Evolutionary conservation across 2,113 vertebrate species (phyloP), one percentile per base, ranked within the genome.

Genomic region (Pelvicachromis taeniatus): DNA sequence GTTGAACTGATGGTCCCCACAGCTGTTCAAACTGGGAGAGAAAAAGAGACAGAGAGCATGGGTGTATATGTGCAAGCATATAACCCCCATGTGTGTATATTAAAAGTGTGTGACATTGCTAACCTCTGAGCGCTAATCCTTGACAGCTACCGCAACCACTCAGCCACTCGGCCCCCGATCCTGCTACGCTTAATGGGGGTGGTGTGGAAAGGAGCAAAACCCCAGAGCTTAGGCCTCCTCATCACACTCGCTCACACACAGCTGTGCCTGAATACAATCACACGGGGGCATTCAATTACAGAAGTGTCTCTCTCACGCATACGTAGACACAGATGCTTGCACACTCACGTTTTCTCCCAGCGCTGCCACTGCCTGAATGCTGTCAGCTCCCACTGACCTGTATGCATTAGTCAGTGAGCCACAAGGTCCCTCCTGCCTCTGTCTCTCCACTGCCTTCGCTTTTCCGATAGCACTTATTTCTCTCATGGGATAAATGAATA

Each of bases 311-410:
- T 83, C 70, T 85, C 40, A 84, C 81, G 68, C 83, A 84, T 85
- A 84, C 77, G 55, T 73, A 89, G 73, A 77, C 65, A 80, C 81
- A 85, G 52, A 90, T 55, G 26, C 63, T 70, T 29, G n/a, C 35
- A 87, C 75, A 23, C 81, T 83, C 58, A 45, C 56, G 4, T 80
- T 85, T 70, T 29, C 83, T 84, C 29, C 58, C 82, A 82, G 53
- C 31, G 10, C 33, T 63, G 59, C 80, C 14, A 35, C 84, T 63
- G 85, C 81, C 81, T 58, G 77, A 85, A 73, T 80, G 54, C 86
- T 88, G 87, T 90, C 83, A 82, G 82, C 65, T 88, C 23, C 4
- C 59, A 9, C 80, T 94, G 90, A 93, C 91, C 93, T 87, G 89
- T 85, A 59, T 91, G 82, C 91, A 91, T 91, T 85, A 89, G 87